A percentile compares a stretch with the other conserved stretches of the same genome.
Evolutionary conservation across 2,797 vertebrate genomes (phyloP).

Genomic region (Takifugu rubripes): DNA sequence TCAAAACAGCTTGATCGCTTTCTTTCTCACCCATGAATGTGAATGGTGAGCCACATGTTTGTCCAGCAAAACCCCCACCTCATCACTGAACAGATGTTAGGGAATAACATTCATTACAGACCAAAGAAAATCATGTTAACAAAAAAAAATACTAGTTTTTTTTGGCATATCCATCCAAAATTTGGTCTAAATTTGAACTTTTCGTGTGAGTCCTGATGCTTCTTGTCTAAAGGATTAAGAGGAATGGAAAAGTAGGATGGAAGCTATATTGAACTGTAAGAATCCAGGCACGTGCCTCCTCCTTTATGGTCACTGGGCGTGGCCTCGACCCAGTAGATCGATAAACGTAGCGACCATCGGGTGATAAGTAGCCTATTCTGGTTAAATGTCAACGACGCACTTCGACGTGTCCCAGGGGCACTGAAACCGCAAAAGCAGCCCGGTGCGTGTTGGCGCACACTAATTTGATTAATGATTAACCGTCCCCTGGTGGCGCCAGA

Average conservation of each 20-base stretch:
- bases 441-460: conserved; percentile 37
- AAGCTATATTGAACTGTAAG: not conserved
- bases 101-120: too few relatives aligned
- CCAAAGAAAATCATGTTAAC: too few relatives aligned
- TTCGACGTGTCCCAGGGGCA: conserved; percentile 32
- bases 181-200: too few relatives aligned
- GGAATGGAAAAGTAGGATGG: not conserved
- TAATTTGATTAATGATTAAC: conserved; percentile 68
- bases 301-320: conserved; percentile 17
- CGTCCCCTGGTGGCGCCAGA: conserved; percentile 6
- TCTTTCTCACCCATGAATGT: too few relatives aligned
- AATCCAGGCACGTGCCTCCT: not conserved
- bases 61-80: too few relatives aligned
- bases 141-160: too few relatives aligned
- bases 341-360: conserved; percentile 13
- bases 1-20: too few relatives aligned
- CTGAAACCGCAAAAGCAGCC: conserved; percentile 19
- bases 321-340: conserved; percentile 16
- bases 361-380: conserved; percentile 29
- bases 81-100: too few relatives aligned
- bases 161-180: too few relatives aligned
- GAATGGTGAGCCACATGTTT: not conserved
- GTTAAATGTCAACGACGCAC: conserved; percentile 56
- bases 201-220: too few relatives aligned
- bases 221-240: not conserved